These are phyloP conservation scores for Notothenia rossii DNA, from an alignment of 2,113 vertebrate genomes.

Conservation along the genomic window DNA sequence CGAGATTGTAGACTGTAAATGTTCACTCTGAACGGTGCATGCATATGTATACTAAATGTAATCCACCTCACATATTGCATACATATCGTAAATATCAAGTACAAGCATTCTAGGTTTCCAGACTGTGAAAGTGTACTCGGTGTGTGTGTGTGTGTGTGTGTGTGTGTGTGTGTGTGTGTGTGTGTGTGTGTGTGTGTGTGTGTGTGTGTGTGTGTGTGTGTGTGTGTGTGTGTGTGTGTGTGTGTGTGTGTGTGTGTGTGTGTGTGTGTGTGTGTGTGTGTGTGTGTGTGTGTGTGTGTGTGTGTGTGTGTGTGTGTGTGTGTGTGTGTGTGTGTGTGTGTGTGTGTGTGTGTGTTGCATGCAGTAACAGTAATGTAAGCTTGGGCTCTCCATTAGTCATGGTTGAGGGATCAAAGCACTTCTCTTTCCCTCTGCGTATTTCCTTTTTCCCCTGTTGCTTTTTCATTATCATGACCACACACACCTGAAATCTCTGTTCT, in stretches of 20 bases:
- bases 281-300: not conserved
- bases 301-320: slow-evolving; percentile 23
- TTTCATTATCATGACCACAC: slow-evolving; percentile 56
- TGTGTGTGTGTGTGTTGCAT: slow-evolving; percentile 37
- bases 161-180: not conserved
- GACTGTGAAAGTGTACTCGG: not conserved
- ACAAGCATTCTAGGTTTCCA: slow-evolving; percentile 16
- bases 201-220: slow-evolving; percentile 31
- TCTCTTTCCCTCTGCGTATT: slow-evolving; percentile 38
- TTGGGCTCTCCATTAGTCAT: slow-evolving; percentile 63
- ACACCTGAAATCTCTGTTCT: slow-evolving; percentile 52
- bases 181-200: slow-evolving; percentile 23
- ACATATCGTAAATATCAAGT: slow-evolving; percentile 6
- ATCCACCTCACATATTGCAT: not conserved
- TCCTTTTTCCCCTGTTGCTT: not conserved
- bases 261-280: slow-evolving; percentile 21
- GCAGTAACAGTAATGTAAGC: slow-evolving; percentile 53
- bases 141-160: not conserved
- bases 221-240: slow-evolving; percentile 39
- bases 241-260: slow-evolving; percentile 19
- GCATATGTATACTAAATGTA: not conserved
- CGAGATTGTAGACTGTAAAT: not conserved
- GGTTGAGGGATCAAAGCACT: slow-evolving; percentile 71
- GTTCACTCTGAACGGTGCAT: not conserved
- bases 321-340: slow-evolving; percentile 6